Evolutionary conservation across 2,797 vertebrate genomes (phyloP).

Genomic region (Acanthurus leucopareius): DNA sequence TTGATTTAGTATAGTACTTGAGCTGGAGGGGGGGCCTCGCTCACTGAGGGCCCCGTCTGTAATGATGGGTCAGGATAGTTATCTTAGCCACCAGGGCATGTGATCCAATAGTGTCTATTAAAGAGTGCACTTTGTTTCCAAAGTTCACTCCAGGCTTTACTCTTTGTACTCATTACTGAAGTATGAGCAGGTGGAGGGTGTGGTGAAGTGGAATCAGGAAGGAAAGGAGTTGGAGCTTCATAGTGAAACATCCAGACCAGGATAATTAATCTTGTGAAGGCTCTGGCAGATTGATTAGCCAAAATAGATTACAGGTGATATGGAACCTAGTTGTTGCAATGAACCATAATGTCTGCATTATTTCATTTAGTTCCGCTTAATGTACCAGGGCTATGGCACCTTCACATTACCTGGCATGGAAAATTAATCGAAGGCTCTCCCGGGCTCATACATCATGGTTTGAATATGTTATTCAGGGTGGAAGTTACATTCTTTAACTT

Average conservation of each 20-base stretch:
- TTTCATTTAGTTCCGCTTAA: slow-evolving; percentile 86
- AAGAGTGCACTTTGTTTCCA: slow-evolving; percentile 6
- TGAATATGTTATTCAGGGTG: slow-evolving; percentile 69
- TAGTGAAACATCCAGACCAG: slow-evolving; percentile 39
- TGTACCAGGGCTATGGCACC: slow-evolving; percentile 67
- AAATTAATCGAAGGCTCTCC: slow-evolving; percentile 76
- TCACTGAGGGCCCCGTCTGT: too few relatives aligned
- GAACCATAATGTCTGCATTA: slow-evolving; percentile 83
- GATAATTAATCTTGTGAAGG: slow-evolving; percentile 75
- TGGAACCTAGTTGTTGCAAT: slow-evolving; percentile 83
- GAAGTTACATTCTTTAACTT: slow-evolving; percentile 60
- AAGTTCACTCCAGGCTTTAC: slow-evolving; percentile 11
- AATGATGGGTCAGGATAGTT: not conserved
- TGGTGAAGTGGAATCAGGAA: slow-evolving; percentile 18
- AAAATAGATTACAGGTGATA: slow-evolving; percentile 84
- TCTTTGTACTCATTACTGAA: slow-evolving; percentile 25
- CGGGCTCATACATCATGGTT: slow-evolving; percentile 74
- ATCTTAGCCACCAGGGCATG: not conserved
- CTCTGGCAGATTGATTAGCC: slow-evolving; percentile 82
- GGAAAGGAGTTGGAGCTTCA: slow-evolving; percentile 25
- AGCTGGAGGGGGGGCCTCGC: not conserved
- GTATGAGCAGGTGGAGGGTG: slow-evolving; percentile 11
- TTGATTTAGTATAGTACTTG: not conserved
- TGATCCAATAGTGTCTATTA: not conserved
- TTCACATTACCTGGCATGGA: slow-evolving; percentile 67